Base-by-base conservation (phyloP, 2,888 invertebrate genomes). In the Teleiodes luculella region DNA sequence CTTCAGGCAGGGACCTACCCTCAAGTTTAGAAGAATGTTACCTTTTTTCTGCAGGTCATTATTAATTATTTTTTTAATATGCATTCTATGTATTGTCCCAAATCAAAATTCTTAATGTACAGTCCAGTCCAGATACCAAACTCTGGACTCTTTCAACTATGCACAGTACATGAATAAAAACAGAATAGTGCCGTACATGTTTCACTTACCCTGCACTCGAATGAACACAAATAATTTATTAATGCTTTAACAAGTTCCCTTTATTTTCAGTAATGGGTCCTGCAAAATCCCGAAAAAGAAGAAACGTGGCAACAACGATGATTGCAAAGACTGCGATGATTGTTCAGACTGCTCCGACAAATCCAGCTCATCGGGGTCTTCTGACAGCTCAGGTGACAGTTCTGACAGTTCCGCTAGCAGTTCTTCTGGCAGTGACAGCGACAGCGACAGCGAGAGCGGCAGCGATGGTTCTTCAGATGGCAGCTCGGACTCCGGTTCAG, bases 241-340 rank as follows among this genome's bases (percentile, higher is more conserved):
- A n/a, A n/a, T n/a, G n/a, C n/a, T 14, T 7, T 6, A 43, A 2
- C 28, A 28, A 20, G 28, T 11, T 43, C 24, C 6, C 3, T 28
- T 39, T 16, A 7, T 8, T 14, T 39, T 8, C 33, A 47, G 47
- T 47, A 47, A 28, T n/a, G 43, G 43, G 7, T 24, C 43, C 11
- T 43, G 43, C 43, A 43, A 43, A 43, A 43, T 43, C 28, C 43
- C 43, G 2, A 43, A 43, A 6, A 43, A 43, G 43, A 43, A 43
- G 14, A 43, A 43, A 28, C 43, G 43, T 28, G 43, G 43, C 43
- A 43, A 43, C 43, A 43, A 43, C 6, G 43, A 41, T 18, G 41
- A 43, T n/a, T 24, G 43, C n/a, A 43, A 43, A 13, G 43, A 43
- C 28, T 43, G 43, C 28, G 28, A 43, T 6, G 43, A 43, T 43